Conservation (phyloP, 2,113 vertebrate species). For the Nothobranchius furzeri region DNA sequence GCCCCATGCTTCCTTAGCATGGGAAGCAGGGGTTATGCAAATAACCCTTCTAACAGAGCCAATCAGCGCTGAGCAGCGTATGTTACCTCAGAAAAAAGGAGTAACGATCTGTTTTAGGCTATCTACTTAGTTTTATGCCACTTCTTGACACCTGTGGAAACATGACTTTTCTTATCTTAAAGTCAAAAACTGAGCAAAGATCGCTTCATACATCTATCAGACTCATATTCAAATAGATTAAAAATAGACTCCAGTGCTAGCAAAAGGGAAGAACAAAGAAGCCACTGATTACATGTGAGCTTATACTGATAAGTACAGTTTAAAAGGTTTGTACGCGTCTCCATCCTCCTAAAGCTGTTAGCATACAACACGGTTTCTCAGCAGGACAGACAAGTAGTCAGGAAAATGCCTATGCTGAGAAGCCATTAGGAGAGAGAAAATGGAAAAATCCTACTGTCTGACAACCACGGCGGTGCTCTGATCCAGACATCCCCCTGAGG, state of each 20-base stretch:
- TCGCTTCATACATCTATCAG: no score
- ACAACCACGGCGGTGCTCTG: conserved; percentile 67
- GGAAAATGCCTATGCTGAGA: conserved; percentile 56
- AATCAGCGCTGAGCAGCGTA: no score
- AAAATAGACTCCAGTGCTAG: background rate
- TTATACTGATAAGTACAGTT: conserved; percentile 7
- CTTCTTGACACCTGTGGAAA: background rate
- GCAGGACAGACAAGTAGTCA: conserved; percentile 49
- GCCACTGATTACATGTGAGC: background rate
- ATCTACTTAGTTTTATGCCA: background rate
- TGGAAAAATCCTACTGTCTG: conserved; percentile 70
- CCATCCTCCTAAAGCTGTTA: conserved; percentile 41
- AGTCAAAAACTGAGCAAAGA: no score
- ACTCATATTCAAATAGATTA: background rate
- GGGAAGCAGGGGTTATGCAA: no score
- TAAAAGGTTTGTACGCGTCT: conserved; percentile 24
- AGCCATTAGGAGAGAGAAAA: conserved; percentile 68
- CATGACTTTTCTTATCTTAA: background rate
- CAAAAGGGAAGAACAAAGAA: background rate
- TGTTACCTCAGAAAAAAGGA: background rate
- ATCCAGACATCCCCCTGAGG: conserved; percentile 64
- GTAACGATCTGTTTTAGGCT: background rate
- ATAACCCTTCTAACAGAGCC: no score
- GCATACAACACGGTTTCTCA: conserved; percentile 42
- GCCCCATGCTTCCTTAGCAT: no score